Evolutionary conservation across 1,140 invertebrate species (phyloP).

Genomic region (Bursaphelenchus mucronatus): DNA sequence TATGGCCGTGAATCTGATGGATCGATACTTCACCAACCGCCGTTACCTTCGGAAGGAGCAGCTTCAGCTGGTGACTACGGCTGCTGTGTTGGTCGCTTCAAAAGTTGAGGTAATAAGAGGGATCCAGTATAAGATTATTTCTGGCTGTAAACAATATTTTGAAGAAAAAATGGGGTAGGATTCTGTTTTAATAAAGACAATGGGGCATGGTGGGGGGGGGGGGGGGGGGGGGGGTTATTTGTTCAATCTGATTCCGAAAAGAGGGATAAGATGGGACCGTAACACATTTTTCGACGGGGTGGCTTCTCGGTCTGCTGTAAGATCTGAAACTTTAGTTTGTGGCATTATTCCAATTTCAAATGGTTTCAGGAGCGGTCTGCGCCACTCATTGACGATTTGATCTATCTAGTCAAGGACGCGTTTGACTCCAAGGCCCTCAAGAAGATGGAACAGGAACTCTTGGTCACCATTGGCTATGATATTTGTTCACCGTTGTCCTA

Average conservation of each 20-base stretch:
- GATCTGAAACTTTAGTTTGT: too few species aligned
- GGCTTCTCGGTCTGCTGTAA: too few species aligned
- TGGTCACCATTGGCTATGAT: conserved; percentile 79
- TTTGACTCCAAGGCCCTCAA: conserved; percentile 71
- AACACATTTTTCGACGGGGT: too few species aligned
- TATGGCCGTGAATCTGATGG: conserved; percentile 87
- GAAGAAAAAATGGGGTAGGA: too few species aligned
- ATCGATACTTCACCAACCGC: conserved; percentile 69
- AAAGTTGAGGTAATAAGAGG: conserved; percentile 84
- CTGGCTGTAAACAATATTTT: too few species aligned
- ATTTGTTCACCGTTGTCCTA: conserved; percentile 90
- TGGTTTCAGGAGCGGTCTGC: conserved; percentile 78
- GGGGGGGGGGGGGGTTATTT: too few species aligned
- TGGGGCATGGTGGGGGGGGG: too few species aligned
- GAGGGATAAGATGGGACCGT: too few species aligned
- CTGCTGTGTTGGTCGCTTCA: conserved; percentile 83
- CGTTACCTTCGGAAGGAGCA: conserved; percentile 58
- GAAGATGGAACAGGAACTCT: conserved; percentile 81
- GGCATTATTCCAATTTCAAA: too few species aligned
- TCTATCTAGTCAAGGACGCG: conserved; percentile 70
- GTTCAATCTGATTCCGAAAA: too few species aligned
- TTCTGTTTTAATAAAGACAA: too few species aligned
- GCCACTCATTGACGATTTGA: conserved; percentile 85
- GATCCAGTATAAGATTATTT: neutral
- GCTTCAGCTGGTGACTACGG: conserved; percentile 80